A percentile compares a stretch with the other conserved stretches of the same genome.
Conservation (phyloP, 2,888 invertebrate species). For the Drosophila nr. perissopoda region DNA sequence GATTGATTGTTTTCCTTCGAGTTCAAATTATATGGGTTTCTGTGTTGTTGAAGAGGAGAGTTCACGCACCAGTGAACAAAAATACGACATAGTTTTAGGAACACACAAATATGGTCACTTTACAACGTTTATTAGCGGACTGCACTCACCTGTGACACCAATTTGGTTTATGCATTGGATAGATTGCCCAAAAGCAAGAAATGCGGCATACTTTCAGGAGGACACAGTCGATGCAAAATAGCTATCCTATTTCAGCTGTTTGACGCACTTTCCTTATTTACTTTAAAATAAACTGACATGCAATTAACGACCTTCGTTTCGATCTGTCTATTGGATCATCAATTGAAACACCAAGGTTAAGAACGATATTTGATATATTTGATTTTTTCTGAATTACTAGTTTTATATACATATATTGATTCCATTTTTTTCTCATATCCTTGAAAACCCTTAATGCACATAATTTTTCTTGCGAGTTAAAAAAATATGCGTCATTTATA, state of each 20-base stretch:
- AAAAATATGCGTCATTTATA: not conserved
- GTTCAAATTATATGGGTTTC: not conserved
- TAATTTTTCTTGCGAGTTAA: not conserved
- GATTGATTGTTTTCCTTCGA: not conserved
- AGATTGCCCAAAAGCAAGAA: not conserved
- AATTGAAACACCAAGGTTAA: not conserved
- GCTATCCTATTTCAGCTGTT: not conserved
- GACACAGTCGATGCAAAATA: not conserved
- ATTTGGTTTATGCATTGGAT: not conserved
- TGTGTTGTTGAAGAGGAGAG: not conserved
- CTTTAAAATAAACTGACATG: not conserved
- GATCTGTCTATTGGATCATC: not conserved
- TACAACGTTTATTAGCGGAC: accelerated
- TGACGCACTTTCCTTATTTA: not conserved
- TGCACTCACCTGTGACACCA: not conserved
- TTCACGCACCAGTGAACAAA: not conserved
- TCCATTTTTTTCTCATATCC: not conserved
- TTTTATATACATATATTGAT: too few relatives aligned
- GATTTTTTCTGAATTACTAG: not conserved
- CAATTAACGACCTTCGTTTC: not conserved
- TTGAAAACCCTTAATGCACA: not conserved
- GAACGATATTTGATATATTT: not conserved
- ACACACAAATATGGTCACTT: not conserved
- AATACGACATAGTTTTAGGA: not conserved
- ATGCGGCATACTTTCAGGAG: not conserved